phyloP scores from a whole-genome alignment of 1,140 invertebrate genomes.

The Drosophila pallidifrons region DNA sequence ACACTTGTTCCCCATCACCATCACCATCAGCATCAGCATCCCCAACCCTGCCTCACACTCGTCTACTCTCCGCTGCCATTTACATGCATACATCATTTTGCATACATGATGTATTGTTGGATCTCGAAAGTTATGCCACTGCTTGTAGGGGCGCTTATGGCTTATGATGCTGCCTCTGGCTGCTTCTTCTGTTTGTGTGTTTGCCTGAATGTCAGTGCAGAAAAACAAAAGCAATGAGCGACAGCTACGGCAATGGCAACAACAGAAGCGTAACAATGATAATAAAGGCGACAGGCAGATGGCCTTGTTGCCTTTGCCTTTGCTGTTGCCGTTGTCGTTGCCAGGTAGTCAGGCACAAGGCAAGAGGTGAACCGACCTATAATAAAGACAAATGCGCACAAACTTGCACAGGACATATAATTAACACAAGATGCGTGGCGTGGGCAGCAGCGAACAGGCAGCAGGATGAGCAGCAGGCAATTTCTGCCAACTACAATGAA shows the following conservation, averaged over 20 bases:
- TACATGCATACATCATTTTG: conserved; percentile 82
- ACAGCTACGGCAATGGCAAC: conserved; percentile 30
- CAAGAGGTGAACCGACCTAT: conserved; percentile 38
- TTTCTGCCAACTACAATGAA: conserved; percentile 23
- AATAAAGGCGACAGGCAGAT: conserved; percentile 73
- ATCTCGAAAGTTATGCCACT: conserved; percentile 41
- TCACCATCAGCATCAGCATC: conserved; percentile 6
- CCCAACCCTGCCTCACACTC: conserved; percentile 2
- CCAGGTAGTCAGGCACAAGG: conserved; percentile 54
- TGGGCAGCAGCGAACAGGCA: neutral
- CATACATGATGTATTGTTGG: conserved; percentile 80
- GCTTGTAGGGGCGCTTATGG: conserved; percentile 54
- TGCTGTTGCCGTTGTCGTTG: conserved; percentile 9
- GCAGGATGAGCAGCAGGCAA: conserved; percentile 9
- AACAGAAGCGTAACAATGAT: conserved; percentile 69
- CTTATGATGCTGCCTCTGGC: conserved; percentile 46
- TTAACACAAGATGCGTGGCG: conserved; percentile 38
- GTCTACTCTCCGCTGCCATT: conserved; percentile 43
- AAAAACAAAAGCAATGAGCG: conserved; percentile 70
- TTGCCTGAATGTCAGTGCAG: conserved; percentile 69
- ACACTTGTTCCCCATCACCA: conserved; percentile 67
- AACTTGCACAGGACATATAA: conserved; percentile 54
- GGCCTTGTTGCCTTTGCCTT: conserved; percentile 59
- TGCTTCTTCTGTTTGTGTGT: conserved; percentile 43
- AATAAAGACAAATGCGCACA: conserved; percentile 79